These are phyloP conservation scores for Cinclus cinclus DNA, from an alignment of 2,113 vertebrate genomes.

Conservation along the genomic window DNA sequence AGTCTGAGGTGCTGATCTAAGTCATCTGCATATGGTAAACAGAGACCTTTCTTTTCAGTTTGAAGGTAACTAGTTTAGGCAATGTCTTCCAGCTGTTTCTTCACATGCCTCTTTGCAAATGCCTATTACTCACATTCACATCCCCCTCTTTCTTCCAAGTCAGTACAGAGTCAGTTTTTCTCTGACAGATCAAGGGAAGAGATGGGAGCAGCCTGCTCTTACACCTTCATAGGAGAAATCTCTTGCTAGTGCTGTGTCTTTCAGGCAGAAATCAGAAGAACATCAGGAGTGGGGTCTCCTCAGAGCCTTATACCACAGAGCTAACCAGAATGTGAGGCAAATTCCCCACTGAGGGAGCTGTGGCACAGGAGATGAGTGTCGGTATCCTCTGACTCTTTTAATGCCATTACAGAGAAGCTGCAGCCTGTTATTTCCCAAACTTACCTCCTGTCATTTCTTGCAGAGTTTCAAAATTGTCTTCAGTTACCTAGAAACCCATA, in stretches of 20 bases:
- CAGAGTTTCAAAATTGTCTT: neutral
- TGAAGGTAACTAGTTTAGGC: neutral
- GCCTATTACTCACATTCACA: neutral
- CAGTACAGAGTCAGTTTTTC: neutral
- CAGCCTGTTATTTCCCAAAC: neutral
- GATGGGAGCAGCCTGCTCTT: neutral
- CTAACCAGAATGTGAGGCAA: fast-evolving
- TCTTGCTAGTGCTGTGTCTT: neutral
- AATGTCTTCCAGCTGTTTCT: neutral
- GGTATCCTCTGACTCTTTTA: neutral
- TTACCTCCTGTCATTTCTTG: neutral
- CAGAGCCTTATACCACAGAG: neutral
- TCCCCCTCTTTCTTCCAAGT: neutral
- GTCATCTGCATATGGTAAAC: neutral
- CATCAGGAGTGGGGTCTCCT: neutral
- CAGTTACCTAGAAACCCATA: neutral
- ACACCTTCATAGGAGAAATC: neutral
- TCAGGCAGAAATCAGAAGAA: neutral
- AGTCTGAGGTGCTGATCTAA: neutral
- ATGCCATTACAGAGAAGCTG: neutral
- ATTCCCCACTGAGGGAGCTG: neutral
- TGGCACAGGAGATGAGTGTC: neutral
- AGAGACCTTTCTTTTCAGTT: neutral
- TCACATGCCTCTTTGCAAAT: neutral
- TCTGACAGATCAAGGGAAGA: neutral